Evolutionary conservation across 1,140 invertebrate genomes (phyloP).

Genomic region (Sarcophaga bullata): DNA sequence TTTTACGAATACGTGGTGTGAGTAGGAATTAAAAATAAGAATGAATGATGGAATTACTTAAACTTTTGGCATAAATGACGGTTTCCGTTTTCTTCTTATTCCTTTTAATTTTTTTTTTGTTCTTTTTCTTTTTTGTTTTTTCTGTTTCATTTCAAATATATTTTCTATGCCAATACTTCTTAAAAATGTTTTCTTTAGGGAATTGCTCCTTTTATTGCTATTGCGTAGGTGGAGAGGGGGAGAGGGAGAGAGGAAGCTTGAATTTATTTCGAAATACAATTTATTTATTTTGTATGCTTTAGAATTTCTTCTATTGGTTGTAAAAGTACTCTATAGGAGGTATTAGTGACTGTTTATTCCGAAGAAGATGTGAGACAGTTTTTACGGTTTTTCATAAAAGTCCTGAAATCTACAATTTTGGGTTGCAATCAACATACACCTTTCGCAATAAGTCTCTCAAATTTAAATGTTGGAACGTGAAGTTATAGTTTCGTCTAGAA

Average conservation of each 20-base stretch:
- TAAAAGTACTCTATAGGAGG: background rate
- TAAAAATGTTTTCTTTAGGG: background rate
- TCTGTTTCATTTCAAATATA: background rate
- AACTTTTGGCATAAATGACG: constrained; percentile 37
- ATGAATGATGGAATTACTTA: constrained; percentile 38
- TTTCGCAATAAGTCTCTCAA: too few relatives aligned
- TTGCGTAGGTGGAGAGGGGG: background rate
- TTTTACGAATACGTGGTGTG: background rate
- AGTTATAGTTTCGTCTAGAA: too few relatives aligned
- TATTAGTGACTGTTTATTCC: too few relatives aligned
- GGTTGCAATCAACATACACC: too few relatives aligned
- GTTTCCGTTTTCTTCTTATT: constrained; percentile 18
- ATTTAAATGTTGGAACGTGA: too few relatives aligned
- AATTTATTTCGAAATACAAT: constrained; percentile 27
- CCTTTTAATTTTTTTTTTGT: background rate
- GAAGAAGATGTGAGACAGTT: too few relatives aligned
- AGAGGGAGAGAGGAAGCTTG: background rate
- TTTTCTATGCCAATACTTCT: background rate
- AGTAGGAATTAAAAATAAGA: background rate
- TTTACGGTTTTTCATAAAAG: too few relatives aligned
- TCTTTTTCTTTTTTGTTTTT: constrained; percentile 2
- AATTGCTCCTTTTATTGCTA: background rate
- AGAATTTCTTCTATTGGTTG: background rate
- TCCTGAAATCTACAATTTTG: too few relatives aligned
- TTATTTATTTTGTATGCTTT: constrained; percentile 38